phyloP scores from a whole-genome alignment of 2,888 invertebrate genomes.

The Agonopterix subpropinquella region DNA sequence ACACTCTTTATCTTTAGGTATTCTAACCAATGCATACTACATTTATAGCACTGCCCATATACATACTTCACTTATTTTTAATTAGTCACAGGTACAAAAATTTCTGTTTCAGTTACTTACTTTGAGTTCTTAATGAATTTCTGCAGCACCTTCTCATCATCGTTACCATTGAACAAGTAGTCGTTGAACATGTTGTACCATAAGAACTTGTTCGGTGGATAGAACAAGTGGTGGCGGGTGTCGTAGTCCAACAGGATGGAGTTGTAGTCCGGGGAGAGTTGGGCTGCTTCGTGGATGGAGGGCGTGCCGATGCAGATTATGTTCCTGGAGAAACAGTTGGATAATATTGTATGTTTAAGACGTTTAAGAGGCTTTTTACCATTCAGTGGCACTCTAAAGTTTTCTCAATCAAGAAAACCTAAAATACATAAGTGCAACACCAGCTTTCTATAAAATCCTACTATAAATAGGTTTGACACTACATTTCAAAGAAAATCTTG shows the following conservation, averaged over 20 bases:
- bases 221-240: slow-evolving; percentile 80
- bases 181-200: slow-evolving; percentile 96
- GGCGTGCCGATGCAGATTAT: slow-evolving; percentile 93
- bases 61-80: too few relatives aligned
- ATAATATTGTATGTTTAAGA: background rate
- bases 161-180: slow-evolving; percentile 83
- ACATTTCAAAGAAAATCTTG: too few relatives aligned
- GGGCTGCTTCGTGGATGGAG: slow-evolving; percentile 83
- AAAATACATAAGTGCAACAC: too few relatives aligned
- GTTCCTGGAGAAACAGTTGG: slow-evolving; percentile 63
- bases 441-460: background rate
- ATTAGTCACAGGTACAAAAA: too few relatives aligned
- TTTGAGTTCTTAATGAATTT: slow-evolving; percentile 76
- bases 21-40: too few relatives aligned
- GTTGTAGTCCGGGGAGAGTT: slow-evolving; percentile 38
- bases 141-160: slow-evolving; percentile 73
- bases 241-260: slow-evolving; percentile 90
- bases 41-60: too few relatives aligned
- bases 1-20: too few relatives aligned
- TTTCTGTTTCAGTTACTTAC: slow-evolving; percentile 35
- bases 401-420: too few relatives aligned
- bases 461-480: background rate
- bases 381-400: background rate
- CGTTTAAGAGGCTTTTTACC: too few relatives aligned
- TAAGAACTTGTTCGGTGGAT: slow-evolving; percentile 79